Evolutionary conservation across 2,888 invertebrate genomes (phyloP).

Genomic region (Mycalesis mineus): DNA sequence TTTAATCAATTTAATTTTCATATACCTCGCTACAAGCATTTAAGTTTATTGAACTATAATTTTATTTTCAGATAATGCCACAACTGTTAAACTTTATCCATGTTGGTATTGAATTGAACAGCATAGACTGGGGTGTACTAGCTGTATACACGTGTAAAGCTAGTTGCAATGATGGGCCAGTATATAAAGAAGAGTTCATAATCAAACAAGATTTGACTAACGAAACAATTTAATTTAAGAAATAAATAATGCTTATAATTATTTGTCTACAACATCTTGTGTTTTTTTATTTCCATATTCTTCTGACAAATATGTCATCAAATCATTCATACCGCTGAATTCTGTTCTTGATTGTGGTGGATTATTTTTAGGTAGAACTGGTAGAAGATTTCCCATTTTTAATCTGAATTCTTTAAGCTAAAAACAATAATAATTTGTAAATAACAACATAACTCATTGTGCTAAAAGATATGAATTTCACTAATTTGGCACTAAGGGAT

Average conservation of each 20-base stretch:
- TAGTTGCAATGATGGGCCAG: constrained; percentile 82
- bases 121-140: constrained; percentile 94
- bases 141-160: constrained; percentile 90
- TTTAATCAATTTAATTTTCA: background rate
- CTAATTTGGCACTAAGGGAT: too few relatives aligned
- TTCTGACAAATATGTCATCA: constrained; percentile 86
- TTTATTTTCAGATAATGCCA: constrained; percentile 84
- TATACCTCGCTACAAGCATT: too few relatives aligned
- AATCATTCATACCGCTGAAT: constrained; percentile 89
- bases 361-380: constrained; percentile 86
- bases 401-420: constrained; percentile 89
- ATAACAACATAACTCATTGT: too few relatives aligned
- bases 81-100: constrained; percentile 85
- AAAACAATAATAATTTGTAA: constrained; percentile 7
- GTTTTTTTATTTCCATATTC: constrained; percentile 67
- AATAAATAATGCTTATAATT: constrained; percentile 1
- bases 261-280: constrained; percentile 10
- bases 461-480: too few relatives aligned
- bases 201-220: constrained; percentile 89
- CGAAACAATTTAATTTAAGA: constrained; percentile 34
- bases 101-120: constrained; percentile 78
- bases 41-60: too few relatives aligned
- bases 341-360: constrained; percentile 90
- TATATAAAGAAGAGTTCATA: constrained; percentile 87
- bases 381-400: constrained; percentile 87